A percentile compares a stretch with the other conserved stretches of the same genome.
phyloP scores from a whole-genome alignment of 1,140 invertebrate genomes.

The Leguminivora glycinivorella region DNA sequence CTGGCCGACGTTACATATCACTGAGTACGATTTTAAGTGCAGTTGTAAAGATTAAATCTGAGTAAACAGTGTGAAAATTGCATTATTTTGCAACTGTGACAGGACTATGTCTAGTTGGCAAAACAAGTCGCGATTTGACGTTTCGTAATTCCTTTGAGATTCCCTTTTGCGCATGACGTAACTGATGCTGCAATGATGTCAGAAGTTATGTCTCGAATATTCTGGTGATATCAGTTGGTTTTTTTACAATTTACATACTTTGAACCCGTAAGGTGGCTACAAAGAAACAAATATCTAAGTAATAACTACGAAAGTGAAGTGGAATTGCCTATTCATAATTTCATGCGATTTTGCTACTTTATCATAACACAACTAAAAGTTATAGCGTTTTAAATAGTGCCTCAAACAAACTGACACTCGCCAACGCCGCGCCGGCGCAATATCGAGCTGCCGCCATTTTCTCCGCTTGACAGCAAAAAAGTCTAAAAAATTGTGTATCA shows the following conservation, averaged over 20 bases:
- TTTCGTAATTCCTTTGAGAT: conserved; percentile 19
- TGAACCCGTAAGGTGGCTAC: too few relatives aligned
- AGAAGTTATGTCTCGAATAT: not conserved
- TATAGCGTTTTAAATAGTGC: not conserved
- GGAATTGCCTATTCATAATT: too few relatives aligned
- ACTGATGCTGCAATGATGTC: not conserved
- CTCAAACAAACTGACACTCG: not conserved
- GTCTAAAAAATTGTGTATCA: conserved; percentile 1
- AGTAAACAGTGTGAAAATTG: conserved; percentile 75
- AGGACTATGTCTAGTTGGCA: conserved; percentile 76
- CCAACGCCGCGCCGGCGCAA: conserved; percentile 17
- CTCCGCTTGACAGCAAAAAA: conserved; percentile 25
- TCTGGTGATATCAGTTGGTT: not conserved
- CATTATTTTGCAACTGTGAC: conserved; percentile 73
- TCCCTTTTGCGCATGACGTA: conserved; percentile 27
- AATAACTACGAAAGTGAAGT: too few relatives aligned
- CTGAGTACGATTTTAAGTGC: conserved; percentile 39
- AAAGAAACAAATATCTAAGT: too few relatives aligned
- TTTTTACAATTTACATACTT: too few relatives aligned
- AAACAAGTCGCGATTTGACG: conserved; percentile 60
- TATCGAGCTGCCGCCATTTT: conserved; percentile 15
- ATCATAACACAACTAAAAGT: not conserved
- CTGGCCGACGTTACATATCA: conserved; percentile 57
- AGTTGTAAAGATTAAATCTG: conserved; percentile 49
- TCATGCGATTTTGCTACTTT: too few relatives aligned